phyloP scores from a whole-genome alignment of 2,888 invertebrate species.

The Eupithecia vulgata region DNA sequence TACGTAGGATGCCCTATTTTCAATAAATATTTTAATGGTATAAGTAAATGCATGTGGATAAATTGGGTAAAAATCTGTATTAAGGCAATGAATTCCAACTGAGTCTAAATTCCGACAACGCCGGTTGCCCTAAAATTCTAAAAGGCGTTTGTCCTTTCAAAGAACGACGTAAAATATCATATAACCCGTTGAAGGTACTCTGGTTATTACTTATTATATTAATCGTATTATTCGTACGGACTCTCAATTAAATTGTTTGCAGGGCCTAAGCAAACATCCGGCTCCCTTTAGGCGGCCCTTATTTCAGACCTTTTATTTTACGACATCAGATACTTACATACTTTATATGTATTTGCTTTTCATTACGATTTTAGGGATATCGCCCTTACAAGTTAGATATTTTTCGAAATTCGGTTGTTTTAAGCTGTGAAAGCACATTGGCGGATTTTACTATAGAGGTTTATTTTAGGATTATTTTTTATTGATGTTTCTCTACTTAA shows the following conservation, averaged over 20 bases:
- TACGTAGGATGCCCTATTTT: too few relatives aligned
- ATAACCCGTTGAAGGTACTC: not conserved
- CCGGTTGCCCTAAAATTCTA: not conserved
- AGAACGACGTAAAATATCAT: not conserved
- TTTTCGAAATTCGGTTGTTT: slow-evolving; percentile 6
- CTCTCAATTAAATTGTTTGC: slow-evolving; percentile 39
- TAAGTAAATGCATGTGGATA: too few relatives aligned
- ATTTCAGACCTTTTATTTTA: slow-evolving; percentile 40
- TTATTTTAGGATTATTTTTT: not conserved
- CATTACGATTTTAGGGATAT: slow-evolving; percentile 41
- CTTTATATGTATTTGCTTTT: slow-evolving; percentile 42
- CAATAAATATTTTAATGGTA: too few relatives aligned
- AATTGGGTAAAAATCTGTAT: too few relatives aligned
- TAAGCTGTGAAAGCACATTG: slow-evolving; percentile 1
- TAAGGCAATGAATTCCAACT: not conserved
- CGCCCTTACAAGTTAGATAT: slow-evolving; percentile 19
- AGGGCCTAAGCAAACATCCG: slow-evolving; percentile 41
- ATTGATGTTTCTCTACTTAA: not conserved
- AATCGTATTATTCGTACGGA: slow-evolving; percentile 30
- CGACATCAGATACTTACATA: slow-evolving; percentile 32
- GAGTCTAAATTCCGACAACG: not conserved
- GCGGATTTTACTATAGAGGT: not conserved
- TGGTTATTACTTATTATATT: slow-evolving; percentile 23
- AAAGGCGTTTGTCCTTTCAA: not conserved
- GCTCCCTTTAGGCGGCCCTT: slow-evolving; percentile 18